phyloP scores from a whole-genome alignment of 2,113 vertebrate genomes.

The Laticauda colubrina region DNA sequence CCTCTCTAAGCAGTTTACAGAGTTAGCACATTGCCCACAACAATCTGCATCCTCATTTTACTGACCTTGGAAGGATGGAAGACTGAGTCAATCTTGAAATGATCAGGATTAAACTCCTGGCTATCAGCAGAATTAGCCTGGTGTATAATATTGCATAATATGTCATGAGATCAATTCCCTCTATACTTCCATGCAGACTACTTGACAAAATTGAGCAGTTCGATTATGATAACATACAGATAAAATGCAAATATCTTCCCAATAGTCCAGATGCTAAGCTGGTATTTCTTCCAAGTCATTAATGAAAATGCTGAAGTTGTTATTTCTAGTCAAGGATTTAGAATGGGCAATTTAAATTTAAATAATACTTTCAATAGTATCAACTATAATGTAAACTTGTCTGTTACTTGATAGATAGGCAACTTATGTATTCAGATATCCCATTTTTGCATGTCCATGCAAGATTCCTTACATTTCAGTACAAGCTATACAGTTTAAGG shows the following conservation, averaged over 20 bases:
- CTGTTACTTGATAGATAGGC: not conserved
- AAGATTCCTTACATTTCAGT: not conserved
- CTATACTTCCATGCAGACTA: not conserved
- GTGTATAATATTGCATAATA: not conserved
- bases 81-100: not conserved
- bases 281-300: not conserved
- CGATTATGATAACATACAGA: not conserved
- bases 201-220: not conserved
- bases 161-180: not conserved
- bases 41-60: not conserved
- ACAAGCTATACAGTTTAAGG: not conserved
- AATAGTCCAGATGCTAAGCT: not conserved
- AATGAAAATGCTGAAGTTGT: not conserved
- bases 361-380: not conserved
- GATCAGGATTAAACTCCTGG: not conserved
- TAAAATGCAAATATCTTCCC: not conserved
- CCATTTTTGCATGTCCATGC: not conserved
- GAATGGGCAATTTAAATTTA: not conserved
- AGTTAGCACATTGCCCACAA: not conserved
- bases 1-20: not conserved
- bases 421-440: not conserved
- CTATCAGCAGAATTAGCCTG: not conserved
- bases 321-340: not conserved
- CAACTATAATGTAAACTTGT: not conserved
- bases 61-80: not conserved